phyloP scores from a whole-genome alignment of 2,113 vertebrate genomes.

The Cryptotis parvus region DNA sequence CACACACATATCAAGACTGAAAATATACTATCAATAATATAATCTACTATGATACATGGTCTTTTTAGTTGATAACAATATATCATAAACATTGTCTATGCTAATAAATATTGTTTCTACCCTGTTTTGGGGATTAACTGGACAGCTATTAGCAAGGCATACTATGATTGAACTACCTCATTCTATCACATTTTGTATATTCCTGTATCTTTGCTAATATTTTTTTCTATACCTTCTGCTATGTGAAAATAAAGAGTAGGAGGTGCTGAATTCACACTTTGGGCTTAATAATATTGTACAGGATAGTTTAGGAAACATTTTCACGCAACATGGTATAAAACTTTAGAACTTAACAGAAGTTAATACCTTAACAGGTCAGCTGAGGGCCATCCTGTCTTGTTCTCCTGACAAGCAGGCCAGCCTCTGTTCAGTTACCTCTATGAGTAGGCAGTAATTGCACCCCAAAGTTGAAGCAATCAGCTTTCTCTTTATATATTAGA shows the following conservation, averaged over 20 bases:
- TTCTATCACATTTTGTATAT: slow-evolving; percentile 47
- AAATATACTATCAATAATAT: not conserved
- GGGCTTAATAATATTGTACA: slow-evolving; percentile 5
- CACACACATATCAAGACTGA: not conserved
- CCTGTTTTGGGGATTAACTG: not conserved
- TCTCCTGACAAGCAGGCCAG: not conserved
- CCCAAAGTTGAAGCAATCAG: not conserved
- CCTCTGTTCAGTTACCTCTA: not conserved
- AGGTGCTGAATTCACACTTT: slow-evolving; percentile 6
- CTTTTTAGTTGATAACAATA: slow-evolving; percentile 28
- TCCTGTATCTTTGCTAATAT: slow-evolving; percentile 36
- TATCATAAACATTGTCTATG: slow-evolving; percentile 26
- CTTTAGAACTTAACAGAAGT: slow-evolving; percentile 34
- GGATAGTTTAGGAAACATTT: not conserved
- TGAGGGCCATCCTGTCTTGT: not conserved
- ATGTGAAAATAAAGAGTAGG: not conserved
- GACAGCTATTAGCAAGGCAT: slow-evolving; percentile 28
- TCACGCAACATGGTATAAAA: slow-evolving; percentile 36
- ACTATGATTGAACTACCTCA: not conserved
- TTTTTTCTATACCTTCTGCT: slow-evolving; percentile 29
- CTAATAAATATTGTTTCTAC: slow-evolving; percentile 35
- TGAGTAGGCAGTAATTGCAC: not conserved
- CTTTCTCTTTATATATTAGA: not conserved
- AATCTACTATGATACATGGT: too few species aligned
- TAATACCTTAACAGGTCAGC: not conserved